Conservation (phyloP, 2,888 invertebrate genomes). For the Pandemis cinnamomeana region DNA sequence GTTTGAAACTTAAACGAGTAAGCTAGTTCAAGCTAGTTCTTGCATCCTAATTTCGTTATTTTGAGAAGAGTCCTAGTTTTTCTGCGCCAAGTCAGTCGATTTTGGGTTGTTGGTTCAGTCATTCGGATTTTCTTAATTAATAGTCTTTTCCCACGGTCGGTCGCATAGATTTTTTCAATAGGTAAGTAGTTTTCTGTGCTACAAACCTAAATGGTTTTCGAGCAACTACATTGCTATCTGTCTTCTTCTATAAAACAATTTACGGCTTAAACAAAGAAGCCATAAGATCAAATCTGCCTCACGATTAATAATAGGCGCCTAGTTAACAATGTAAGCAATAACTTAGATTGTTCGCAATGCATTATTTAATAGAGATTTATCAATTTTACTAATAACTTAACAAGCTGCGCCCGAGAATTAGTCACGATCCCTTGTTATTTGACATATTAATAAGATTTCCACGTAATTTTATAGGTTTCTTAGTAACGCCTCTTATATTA, state of each 20-base stretch:
- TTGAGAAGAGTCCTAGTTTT: too few relatives aligned
- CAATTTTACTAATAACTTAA: slow-evolving; percentile 56
- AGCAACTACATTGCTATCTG: background rate
- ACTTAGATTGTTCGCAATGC: slow-evolving; percentile 48
- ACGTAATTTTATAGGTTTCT: slow-evolving; percentile 17
- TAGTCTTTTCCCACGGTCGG: too few relatives aligned
- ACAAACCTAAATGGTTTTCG: background rate
- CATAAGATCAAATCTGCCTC: slow-evolving; percentile 33
- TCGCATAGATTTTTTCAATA: too few relatives aligned
- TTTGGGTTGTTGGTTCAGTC: too few relatives aligned
- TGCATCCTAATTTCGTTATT: too few relatives aligned
- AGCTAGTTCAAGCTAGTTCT: too few relatives aligned
- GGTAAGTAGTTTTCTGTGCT: background rate
- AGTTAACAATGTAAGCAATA: slow-evolving; percentile 52
- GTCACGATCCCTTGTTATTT: slow-evolving; percentile 53
- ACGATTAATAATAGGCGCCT: slow-evolving; percentile 39
- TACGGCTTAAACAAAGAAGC: slow-evolving; percentile 29
- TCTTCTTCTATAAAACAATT: slow-evolving; percentile 13
- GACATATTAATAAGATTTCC: slow-evolving; percentile 31
- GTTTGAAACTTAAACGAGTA: background rate
- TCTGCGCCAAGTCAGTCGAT: too few relatives aligned
- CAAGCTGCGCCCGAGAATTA: slow-evolving; percentile 50
- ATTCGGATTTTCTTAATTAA: too few relatives aligned
- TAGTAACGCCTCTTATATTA: slow-evolving; percentile 4
- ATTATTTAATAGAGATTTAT: slow-evolving; percentile 55